phyloP scores from a whole-genome alignment of 2,113 vertebrate genomes.

The Sarotherodon lohbergeri region DNA sequence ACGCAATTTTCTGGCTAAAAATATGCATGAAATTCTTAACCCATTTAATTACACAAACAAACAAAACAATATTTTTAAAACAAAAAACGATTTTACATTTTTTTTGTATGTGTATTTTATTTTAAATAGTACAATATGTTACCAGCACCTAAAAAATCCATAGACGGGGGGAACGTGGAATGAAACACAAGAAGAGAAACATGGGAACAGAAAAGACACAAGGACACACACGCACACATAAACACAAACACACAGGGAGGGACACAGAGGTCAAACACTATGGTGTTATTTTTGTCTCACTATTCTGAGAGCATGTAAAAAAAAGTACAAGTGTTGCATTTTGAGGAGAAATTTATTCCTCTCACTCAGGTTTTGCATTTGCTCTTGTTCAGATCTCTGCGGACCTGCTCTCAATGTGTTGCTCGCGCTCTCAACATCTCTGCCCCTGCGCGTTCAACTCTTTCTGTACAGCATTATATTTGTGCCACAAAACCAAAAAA shows the following conservation, averaged over 20 bases:
- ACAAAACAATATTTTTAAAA: neutral
- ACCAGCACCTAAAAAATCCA: neutral
- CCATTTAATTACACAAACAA: neutral
- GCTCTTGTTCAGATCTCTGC: too few species aligned
- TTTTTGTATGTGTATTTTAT: neutral
- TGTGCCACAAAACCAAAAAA: too few species aligned
- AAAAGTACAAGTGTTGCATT: too few species aligned
- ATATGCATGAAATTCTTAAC: neutral
- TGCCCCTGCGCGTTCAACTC: too few species aligned
- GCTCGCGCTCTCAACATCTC: too few species aligned
- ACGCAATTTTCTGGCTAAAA: neutral
- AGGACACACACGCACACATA: neutral
- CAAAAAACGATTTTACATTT: fast-evolving
- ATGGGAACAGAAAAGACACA: neutral
- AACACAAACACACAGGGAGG: neutral
- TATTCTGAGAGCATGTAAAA: neutral
- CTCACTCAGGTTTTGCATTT: too few species aligned
- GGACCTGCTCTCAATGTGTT: too few species aligned
- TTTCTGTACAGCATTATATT: too few species aligned
- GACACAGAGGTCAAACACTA: neutral
- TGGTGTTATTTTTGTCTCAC: too few species aligned
- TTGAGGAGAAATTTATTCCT: too few species aligned
- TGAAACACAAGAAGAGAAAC: neutral
- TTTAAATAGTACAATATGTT: neutral
- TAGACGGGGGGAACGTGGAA: neutral